Conservation (phyloP, 1,140 invertebrate genomes). For the Aphelenchoides fujianensis region DNA sequence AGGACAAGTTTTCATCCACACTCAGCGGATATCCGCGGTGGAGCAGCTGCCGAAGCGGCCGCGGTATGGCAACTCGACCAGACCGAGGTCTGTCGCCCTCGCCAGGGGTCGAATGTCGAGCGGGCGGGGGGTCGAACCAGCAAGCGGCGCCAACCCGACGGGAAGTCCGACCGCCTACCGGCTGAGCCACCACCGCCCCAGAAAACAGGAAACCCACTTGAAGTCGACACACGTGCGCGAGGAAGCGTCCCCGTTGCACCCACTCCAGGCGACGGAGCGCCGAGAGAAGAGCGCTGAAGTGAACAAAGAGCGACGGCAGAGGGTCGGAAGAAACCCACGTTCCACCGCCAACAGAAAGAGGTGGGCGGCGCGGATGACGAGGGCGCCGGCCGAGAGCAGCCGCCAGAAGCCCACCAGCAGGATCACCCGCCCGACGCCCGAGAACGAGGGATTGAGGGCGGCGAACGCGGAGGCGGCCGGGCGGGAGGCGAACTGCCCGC, state of each 20-base stretch:
- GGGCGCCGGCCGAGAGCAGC: background rate
- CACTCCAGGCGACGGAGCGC: background rate
- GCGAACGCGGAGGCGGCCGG: background rate
- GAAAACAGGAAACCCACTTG: no score
- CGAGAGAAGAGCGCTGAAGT: background rate
- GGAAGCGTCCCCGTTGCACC: background rate
- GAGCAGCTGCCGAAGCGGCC: background rate
- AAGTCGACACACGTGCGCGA: background rate
- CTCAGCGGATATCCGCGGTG: no score
- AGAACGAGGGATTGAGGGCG: background rate
- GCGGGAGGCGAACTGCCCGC: background rate
- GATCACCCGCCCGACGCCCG: background rate
- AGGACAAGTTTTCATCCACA: no score
- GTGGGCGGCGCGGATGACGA: background rate
- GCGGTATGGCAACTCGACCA: background rate
- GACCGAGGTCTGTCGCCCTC: no score
- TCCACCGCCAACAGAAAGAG: no score
- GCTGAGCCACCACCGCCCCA: no score
- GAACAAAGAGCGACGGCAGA: background rate
- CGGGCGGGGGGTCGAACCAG: no score
- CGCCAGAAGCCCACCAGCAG: background rate
- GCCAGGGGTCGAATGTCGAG: no score
- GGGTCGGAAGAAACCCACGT: no score
- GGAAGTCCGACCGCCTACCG: no score
- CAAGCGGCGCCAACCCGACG: no score